These are phyloP conservation scores for Blera fallax DNA, from an alignment of 2,888 invertebrate genomes.

Conservation along the genomic window DNA sequence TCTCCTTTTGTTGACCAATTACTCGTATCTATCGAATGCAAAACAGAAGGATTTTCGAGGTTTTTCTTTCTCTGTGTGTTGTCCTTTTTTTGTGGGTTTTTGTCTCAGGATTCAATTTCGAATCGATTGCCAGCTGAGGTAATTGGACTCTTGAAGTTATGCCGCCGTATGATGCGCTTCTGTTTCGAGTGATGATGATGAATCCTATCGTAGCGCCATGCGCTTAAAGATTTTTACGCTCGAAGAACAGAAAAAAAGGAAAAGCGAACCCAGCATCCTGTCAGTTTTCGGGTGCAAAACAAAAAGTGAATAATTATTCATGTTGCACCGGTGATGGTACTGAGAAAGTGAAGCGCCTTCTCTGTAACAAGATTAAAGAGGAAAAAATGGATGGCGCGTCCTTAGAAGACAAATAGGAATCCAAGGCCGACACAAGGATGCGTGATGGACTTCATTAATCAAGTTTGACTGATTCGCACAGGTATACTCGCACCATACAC, in stretches of 20 bases:
- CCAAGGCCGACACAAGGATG: conserved; percentile 46
- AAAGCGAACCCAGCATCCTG: conserved; percentile 47
- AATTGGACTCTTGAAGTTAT: conserved; percentile 53
- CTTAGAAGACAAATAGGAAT: conserved; percentile 57
- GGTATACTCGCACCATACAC: conserved; percentile 18
- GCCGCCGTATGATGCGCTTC: conserved; percentile 53
- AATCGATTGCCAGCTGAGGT: conserved; percentile 60
- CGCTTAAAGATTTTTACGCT: conserved; percentile 53
- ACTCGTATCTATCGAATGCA: conserved; percentile 37
- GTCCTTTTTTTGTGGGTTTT: conserved; percentile 25
- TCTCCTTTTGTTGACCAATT: conserved; percentile 57
- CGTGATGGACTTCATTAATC: conserved; percentile 65
- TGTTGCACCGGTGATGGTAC: conserved; percentile 19
- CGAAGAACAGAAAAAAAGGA: not conserved
- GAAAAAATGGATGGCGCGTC: conserved; percentile 43
- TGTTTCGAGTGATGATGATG: conserved; percentile 31
- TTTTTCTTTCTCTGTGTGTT: conserved; percentile 14
- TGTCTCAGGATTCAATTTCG: not conserved
- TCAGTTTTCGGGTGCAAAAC: conserved; percentile 37
- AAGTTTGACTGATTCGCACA: conserved; percentile 62
- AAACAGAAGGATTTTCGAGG: conserved; percentile 65
- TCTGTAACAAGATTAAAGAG: conserved; percentile 36
- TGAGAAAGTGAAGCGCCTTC: conserved; percentile 41
- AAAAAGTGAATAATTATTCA: conserved; percentile 60
- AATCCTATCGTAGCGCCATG: conserved; percentile 55